Conservation (phyloP, 2,888 invertebrate genomes). For the Monoplex corrugatus region DNA sequence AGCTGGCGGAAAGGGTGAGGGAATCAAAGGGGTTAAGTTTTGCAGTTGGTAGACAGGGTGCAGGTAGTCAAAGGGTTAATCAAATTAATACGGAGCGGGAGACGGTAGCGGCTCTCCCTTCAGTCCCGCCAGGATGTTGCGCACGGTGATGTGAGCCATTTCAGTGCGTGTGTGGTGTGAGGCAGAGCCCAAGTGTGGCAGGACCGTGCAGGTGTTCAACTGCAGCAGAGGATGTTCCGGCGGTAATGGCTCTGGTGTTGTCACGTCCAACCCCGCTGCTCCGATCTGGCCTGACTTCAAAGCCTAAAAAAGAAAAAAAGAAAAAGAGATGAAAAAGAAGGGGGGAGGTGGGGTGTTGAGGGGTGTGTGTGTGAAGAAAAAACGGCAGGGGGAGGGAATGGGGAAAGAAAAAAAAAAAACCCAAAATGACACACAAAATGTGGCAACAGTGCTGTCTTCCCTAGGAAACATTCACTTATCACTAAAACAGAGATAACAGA, state of each 20-base stretch:
- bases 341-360: too few relatives aligned
- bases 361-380: too few relatives aligned
- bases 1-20: too few relatives aligned
- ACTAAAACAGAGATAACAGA: too few relatives aligned
- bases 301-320: slow-evolving; percentile 90
- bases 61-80: too few relatives aligned
- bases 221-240: slow-evolving; percentile 88
- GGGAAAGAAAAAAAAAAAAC: too few relatives aligned
- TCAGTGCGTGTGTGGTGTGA: slow-evolving; percentile 88
- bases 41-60: too few relatives aligned
- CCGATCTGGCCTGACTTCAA: slow-evolving; percentile 87
- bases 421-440: too few relatives aligned
- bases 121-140: slow-evolving; percentile 90
- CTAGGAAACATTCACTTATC: too few relatives aligned
- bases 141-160: slow-evolving; percentile 90
- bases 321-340: not conserved
- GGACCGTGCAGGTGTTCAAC: slow-evolving; percentile 90
- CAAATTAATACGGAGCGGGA: slow-evolving; percentile 54
- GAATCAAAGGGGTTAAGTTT: too few relatives aligned
- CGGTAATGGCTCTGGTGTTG: slow-evolving; percentile 93
- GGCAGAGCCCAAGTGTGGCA: slow-evolving; percentile 94
- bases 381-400: too few relatives aligned
- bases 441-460: too few relatives aligned
- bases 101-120: slow-evolving; percentile 87
- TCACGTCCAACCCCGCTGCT: slow-evolving; percentile 95